A percentile compares a stretch with the other conserved stretches of the same genome.
phyloP scores from a whole-genome alignment of 1,140 invertebrate genomes.

The Neodiprion pinetum region DNA sequence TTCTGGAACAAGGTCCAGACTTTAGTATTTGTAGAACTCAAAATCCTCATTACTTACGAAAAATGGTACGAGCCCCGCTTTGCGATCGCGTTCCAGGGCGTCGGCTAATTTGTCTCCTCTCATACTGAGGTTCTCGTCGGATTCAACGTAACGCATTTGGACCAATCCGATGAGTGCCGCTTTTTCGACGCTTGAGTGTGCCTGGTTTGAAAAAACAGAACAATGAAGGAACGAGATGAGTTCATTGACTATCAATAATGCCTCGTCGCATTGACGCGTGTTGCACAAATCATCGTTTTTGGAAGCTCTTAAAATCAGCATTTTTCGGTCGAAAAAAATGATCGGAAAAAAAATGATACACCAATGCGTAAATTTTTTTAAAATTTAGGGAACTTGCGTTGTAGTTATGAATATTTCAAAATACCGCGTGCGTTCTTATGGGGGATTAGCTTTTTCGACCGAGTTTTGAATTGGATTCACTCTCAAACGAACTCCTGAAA shows the following conservation, averaged over 20 bases:
- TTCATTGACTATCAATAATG: background rate
- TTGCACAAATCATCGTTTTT: background rate
- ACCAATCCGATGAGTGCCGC: constrained; percentile 91
- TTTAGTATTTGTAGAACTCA: too few relatives aligned
- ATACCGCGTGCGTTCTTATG: too few relatives aligned
- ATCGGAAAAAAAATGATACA: too few relatives aligned
- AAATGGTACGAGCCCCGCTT: constrained; percentile 91
- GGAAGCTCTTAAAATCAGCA: background rate
- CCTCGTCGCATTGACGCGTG: background rate
- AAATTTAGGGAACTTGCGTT: background rate
- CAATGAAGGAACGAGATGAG: background rate
- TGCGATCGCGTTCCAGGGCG: constrained; percentile 82
- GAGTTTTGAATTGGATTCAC: too few relatives aligned
- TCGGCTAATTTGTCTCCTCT: constrained; percentile 80
- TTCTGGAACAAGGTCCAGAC: too few relatives aligned
- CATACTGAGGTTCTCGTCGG: constrained; percentile 83
- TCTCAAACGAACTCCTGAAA: too few relatives aligned
- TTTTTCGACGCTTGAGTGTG: constrained; percentile 97
- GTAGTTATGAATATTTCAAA: too few relatives aligned
- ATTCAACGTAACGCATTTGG: constrained; percentile 90
- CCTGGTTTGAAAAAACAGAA: constrained; percentile 58
- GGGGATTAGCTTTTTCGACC: too few relatives aligned
- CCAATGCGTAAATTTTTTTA: background rate
- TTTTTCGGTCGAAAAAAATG: too few relatives aligned
- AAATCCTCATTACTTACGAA: constrained; percentile 76